Evolutionary conservation across 2,797 vertebrate genomes (phyloP), one percentile per base, ranked within the genome.

Genomic region (Fistularia commersonii): DNA sequence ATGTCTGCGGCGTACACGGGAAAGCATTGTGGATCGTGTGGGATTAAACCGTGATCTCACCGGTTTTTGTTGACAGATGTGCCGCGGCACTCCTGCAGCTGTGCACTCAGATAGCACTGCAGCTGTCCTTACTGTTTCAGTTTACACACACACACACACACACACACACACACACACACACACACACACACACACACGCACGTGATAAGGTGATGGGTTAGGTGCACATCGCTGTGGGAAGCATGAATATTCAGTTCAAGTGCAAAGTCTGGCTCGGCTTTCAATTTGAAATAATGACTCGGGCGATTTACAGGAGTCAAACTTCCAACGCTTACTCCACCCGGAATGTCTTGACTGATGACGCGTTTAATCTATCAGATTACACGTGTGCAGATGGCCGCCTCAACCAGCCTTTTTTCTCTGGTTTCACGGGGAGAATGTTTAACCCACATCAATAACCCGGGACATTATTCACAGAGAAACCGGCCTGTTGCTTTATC

Each of bases 351-450:
- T 67, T 11, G 0, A 40, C 59, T 66, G 69, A 74, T 59, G 36
- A 69, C 59, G 66, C 14, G 1, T 72, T 71, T 48, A 40, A 69
- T 82, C 76, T 83, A 78, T 91, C 84, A 23, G 56, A 79, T 90
- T 89, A 84, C 87, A 69, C 39, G 44, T 45, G 78, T 64, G 80
- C 86, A 90, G 88, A 91, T 90, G 89, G 86, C 52, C 50, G 5
- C 45, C 49, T 81, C 70, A 48, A 50, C 81, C 51, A 49, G 52
- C 35, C 39, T 23, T 13, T 48, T 79, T 69, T 76, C 82, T 84
- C 76, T 69, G 63, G 66, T 81, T 83, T 72, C 74, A 72, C 8
- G 46, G 62, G 63, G 54, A 67, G 62, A 51, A 78, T 58, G 69
- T 57, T 57, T 60, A 47, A 76, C 69, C 68, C 69, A 66, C 57